Base-by-base conservation (phyloP, 2,888 invertebrate genomes). In the Caenorhabditis japonica region DNA sequence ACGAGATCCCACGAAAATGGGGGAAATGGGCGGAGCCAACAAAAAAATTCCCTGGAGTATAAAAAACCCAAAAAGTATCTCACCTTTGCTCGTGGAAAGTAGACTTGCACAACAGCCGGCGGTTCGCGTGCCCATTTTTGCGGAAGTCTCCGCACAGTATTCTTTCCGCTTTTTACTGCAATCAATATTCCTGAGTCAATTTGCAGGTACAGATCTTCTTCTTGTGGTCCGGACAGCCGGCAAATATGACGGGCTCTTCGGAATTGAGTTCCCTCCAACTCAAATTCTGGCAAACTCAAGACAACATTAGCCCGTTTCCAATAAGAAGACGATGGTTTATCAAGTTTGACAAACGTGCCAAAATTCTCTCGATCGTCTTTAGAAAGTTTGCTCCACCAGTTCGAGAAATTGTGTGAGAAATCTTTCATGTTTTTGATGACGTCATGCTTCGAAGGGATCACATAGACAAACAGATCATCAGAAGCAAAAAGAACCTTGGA, bases 191-290 rank as follows among this genome's bases (percentile, higher is more conserved):
- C 62, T 1, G 62, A 44, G 15, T 62, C 62, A 0, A 62, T n/a
- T 19, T 62, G 53, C 1, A 62, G 5, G 17, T 30, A 58, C 38
- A 58, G 27, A 15, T 58, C 36, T n/a, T 27, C n/a, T 13, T 21
- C 33, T 7, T 7, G 15, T 21, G n/a, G n/a, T 17, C 12, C 10
- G 3, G 10, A 7, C 5, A 3, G n/a, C 1, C 25, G 25, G 44
- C 36, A 34, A n/a, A 62, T 15, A 17, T 62, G 62, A n/a, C 62
- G 62, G 7, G 62, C 62, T 47, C 62, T 38, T 23, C 62, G 21
- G 39, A 47, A 62, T 17, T 30, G 13, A 2, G 55, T 55, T 21
- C 55, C 55, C 13, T 62, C 62, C 0, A 4, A 10, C 2, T 30
- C 13, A 17, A 47, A 62, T 36, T 62, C 62, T 1, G 23, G 13